A percentile compares a stretch with the other conserved stretches of the same genome.
Conservation (phyloP, 2,113 vertebrate genomes). For the Oreotrochilus melanogaster region DNA sequence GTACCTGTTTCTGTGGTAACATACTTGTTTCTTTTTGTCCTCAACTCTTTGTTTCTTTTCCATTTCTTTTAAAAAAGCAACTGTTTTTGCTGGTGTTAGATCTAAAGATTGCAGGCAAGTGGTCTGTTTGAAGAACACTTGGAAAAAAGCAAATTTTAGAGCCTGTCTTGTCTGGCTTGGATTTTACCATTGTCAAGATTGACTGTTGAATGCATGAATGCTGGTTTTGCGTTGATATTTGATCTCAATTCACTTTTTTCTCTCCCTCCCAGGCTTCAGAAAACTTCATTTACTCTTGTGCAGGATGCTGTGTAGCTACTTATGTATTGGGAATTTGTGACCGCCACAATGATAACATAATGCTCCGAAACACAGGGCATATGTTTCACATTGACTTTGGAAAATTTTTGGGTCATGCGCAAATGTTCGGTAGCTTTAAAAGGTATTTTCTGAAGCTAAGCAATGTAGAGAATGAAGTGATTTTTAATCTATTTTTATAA, state of each 20-base stretch:
- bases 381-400: conserved; percentile 99
- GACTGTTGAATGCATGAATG: not conserved
- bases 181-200: not conserved
- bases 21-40: not conserved
- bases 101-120: not conserved
- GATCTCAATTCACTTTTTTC: not conserved
- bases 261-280: conserved; percentile 87
- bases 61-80: not conserved
- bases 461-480: not conserved
- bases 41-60: not conserved
- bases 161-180: not conserved
- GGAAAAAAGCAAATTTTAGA: not conserved
- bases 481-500: not conserved
- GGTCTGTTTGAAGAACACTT: not conserved
- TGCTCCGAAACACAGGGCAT: conserved; percentile 95
- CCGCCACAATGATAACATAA: conserved; percentile 98
- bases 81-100: accelerated
- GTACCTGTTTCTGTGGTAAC: not conserved
- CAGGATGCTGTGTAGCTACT: conserved; percentile 97
- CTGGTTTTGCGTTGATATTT: not conserved
- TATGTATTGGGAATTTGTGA: conserved; percentile 97
- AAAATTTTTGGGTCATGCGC: conserved; percentile 96
- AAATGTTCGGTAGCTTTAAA: conserved; percentile 99
- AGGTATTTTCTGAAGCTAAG: conserved; percentile 80
- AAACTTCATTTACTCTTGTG: conserved; percentile 99